phyloP scores from a whole-genome alignment of 1,140 invertebrate genomes.

The Zaprionus vittiger region DNA sequence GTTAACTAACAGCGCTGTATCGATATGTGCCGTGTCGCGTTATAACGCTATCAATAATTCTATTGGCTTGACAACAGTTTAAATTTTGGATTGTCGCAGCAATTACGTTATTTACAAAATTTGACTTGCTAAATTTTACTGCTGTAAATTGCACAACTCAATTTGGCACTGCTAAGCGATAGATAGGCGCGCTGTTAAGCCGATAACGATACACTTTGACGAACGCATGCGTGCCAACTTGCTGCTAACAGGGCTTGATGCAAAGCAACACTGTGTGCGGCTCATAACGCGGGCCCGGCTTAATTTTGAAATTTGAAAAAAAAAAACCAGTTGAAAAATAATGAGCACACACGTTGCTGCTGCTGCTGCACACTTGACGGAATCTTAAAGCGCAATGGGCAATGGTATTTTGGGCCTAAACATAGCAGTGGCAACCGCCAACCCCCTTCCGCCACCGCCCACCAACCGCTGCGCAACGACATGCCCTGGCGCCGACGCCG shows the following conservation, averaged over 20 bases:
- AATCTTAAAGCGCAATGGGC: slow-evolving; percentile 50
- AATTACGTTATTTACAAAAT: neutral
- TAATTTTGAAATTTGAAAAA: slow-evolving; percentile 17
- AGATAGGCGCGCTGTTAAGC: neutral
- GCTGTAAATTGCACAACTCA: slow-evolving; percentile 8
- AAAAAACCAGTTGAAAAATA: slow-evolving; percentile 1
- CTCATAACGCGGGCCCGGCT: slow-evolving; percentile 19
- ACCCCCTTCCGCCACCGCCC: slow-evolving; percentile 6
- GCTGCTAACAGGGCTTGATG: slow-evolving; percentile 10
- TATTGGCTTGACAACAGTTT: neutral
- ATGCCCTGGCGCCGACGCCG: slow-evolving; percentile 39
- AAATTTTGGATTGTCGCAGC: too few relatives aligned
- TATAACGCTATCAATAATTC: neutral
- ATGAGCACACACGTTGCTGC: slow-evolving; percentile 2
- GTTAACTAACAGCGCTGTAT: slow-evolving; percentile 7
- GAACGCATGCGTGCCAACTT: slow-evolving; percentile 49
- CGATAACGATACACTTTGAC: slow-evolving; percentile 26
- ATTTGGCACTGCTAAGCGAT: slow-evolving; percentile 27
- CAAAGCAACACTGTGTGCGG: slow-evolving; percentile 23
- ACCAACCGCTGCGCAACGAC: neutral
- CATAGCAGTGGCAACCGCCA: slow-evolving; percentile 11
- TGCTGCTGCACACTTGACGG: slow-evolving; percentile 44
- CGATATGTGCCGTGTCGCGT: neutral
- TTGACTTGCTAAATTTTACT: neutral
- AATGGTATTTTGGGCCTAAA: slow-evolving; percentile 28